phyloP scores from a whole-genome alignment of 2,888 invertebrate genomes.

The Serripes groenlandicus region DNA sequence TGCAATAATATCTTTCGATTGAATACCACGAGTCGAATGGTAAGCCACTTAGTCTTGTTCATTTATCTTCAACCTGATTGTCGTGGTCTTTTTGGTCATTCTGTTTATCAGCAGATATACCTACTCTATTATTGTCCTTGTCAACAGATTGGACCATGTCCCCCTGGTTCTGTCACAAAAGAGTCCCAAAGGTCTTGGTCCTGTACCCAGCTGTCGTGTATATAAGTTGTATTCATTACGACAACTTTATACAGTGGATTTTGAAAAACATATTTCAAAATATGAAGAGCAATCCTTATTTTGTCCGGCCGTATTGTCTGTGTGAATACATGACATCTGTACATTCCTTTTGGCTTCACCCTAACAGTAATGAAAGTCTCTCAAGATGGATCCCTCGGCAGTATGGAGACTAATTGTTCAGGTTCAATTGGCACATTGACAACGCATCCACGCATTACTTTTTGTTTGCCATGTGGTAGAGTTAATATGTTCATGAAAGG shows the following conservation, averaged over 20 bases:
- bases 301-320: slow-evolving; percentile 43
- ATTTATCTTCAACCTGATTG: slow-evolving; percentile 47
- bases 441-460: no score
- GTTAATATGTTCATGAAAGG: slow-evolving; percentile 61
- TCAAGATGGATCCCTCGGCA: slow-evolving; percentile 47
- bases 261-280: slow-evolving; percentile 36
- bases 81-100: no score
- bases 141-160: neutral
- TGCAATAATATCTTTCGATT: slow-evolving; percentile 44
- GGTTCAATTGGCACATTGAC: slow-evolving; percentile 58
- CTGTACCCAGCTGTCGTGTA: slow-evolving; percentile 4
- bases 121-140: neutral
- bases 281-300: slow-evolving; percentile 41
- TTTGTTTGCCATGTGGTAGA: slow-evolving; percentile 59
- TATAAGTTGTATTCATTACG: slow-evolving; percentile 35
- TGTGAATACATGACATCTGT: slow-evolving; percentile 37
- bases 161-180: neutral
- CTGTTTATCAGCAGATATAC: neutral
- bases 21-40: slow-evolving; percentile 48
- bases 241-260: slow-evolving; percentile 55
- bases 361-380: slow-evolving; percentile 37
- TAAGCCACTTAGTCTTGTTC: slow-evolving; percentile 34
- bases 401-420: slow-evolving; percentile 31
- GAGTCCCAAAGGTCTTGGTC: slow-evolving; percentile 29
- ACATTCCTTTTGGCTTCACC: slow-evolving; percentile 44